Evolutionary conservation across 2,888 invertebrate genomes (phyloP), one percentile per base, ranked within the genome.

Genomic region (Trisateles emortualis): DNA sequence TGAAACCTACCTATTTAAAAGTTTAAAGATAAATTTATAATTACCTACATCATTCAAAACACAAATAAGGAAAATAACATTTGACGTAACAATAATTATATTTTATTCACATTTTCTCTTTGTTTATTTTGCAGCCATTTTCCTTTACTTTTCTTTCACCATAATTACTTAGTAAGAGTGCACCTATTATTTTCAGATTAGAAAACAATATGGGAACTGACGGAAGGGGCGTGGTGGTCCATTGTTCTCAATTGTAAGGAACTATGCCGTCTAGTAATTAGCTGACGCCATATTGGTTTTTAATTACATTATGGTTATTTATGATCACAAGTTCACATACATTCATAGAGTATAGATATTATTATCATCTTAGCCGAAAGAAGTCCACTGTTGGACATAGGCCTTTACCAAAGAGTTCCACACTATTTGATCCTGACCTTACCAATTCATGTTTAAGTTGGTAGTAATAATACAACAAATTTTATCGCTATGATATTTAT

Each of bases 201-300:
- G 72, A 74, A 76, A 72, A 75, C 75, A 69, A 78, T 77, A 78
- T 82, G 78, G 58, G 78, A 83, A 67, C 52, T 51, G n/a, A 52
- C 67, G 68, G 76, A 78, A 80, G 74, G 74, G 81, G 79, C 80
- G 82, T 76, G 58, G 59, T 55, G 47, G 33, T 57, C 67, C 65
- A 72, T 78, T 78, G 78, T 76, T 49, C 62, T 46, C 45, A 47
- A 24, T 48, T 49, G 49, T 48, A 59, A 64, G 56, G 68, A 68
- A 70, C 62, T 36, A 38, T 22, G 32, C 32, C 13, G 32, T 17
- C 4, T 50, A 3, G 11, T 14, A 50, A 50, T 44, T 50, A 50
- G 16, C 26, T 38, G n/a, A 9, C 11, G 16, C 17, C 8, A 17
- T 38, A 4, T 19, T 38, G 4, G 4, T 38, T 38, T 38, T 19